Conservation (phyloP, 2,113 vertebrate genomes). For the Oreotrochilus melanogaster region DNA sequence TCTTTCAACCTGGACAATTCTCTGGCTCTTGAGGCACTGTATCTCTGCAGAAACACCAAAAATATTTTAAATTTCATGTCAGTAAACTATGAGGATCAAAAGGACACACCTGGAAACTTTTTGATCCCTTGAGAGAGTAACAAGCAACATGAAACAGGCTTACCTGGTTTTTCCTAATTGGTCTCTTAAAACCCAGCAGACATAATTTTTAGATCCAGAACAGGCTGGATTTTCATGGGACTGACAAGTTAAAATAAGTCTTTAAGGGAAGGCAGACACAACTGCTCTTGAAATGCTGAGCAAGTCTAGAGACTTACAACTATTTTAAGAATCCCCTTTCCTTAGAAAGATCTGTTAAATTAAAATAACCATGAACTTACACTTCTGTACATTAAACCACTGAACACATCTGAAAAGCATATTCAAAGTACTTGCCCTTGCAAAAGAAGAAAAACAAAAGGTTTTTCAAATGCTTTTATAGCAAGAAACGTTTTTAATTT, state of each 20-base stretch:
- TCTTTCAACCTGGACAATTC: too few species aligned
- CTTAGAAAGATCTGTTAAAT: constrained; percentile 21
- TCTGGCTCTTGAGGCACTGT: neutral
- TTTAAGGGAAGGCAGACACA: neutral
- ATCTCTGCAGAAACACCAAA: neutral
- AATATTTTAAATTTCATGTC: neutral
- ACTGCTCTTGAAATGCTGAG: neutral
- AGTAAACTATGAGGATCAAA: neutral
- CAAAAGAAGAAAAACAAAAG: neutral
- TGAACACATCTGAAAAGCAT: neutral
- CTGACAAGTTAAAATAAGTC: neutral
- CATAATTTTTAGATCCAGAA: neutral
- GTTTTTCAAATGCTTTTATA: neutral
- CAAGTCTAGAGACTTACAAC: neutral
- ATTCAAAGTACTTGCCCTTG: constrained; percentile 5
- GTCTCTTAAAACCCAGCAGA: neutral
- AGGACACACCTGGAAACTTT: neutral
- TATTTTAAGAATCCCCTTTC: constrained; percentile 24
- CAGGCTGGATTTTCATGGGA: neutral
- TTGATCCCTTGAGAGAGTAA: neutral
- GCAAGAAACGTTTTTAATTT: neutral
- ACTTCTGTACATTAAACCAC: neutral
- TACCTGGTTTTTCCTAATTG: neutral
- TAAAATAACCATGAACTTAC: constrained; percentile 11
- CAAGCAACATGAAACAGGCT: neutral